Percentiles rank a stretch among this genome's conserved stretches.
Evolutionary conservation across 2,888 invertebrate genomes (phyloP).

Genomic region (Drosophila austrosaltans): DNA sequence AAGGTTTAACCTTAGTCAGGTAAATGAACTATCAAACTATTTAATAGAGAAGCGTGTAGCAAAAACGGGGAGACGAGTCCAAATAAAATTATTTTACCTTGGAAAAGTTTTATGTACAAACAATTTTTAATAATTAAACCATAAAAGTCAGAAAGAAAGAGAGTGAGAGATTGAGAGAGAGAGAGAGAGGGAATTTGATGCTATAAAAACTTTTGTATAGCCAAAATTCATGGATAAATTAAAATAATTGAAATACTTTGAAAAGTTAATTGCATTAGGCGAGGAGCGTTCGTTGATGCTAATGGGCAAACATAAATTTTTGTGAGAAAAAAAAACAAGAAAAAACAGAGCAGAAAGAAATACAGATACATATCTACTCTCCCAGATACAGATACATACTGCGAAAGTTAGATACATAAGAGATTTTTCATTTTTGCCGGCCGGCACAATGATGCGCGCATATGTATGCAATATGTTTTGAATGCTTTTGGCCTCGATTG

Average conservation of each 20-base stretch:
- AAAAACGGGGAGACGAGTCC: not conserved
- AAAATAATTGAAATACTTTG: conserved; percentile 75
- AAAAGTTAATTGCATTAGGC: conserved; percentile 67
- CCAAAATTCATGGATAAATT: conserved; percentile 73
- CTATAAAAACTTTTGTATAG: conserved; percentile 61
- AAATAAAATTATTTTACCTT: conserved; percentile 45
- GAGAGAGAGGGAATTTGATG: conserved; percentile 22
- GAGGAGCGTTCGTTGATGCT: conserved; percentile 69
- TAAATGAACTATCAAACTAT: conserved; percentile 66
- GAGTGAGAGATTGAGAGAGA: not conserved
- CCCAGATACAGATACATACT: conserved; percentile 28
- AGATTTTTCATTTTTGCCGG: conserved; percentile 51
- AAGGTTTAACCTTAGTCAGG: conserved; percentile 46
- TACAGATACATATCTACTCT: not conserved
- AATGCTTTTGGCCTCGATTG: conserved; percentile 48
- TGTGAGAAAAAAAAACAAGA: conserved; percentile 20
- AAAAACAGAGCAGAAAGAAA: conserved; percentile 31
- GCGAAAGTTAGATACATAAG: conserved; percentile 5
- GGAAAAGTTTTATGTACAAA: conserved; percentile 56
- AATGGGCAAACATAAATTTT: conserved; percentile 73
- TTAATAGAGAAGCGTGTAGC: conserved; percentile 16
- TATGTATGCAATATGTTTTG: conserved; percentile 76
- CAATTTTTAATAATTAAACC: conserved; percentile 56
- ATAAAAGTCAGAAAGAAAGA: conserved; percentile 55
- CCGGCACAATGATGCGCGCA: conserved; percentile 67